Evolutionary conservation across 1,140 invertebrate genomes (phyloP).

Genomic region (Eumeta japonica): DNA sequence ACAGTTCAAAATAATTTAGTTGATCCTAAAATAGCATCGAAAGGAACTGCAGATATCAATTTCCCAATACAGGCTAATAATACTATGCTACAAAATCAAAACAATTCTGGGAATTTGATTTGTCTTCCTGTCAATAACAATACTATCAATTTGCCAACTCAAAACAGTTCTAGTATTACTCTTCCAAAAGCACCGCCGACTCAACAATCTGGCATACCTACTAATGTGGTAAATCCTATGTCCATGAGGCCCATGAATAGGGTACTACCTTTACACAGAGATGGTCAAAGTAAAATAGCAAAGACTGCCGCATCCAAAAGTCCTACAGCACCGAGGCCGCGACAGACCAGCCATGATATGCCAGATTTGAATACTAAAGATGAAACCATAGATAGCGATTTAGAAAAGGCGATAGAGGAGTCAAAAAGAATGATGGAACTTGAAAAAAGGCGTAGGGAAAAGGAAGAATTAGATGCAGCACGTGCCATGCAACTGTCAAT

Average conservation of each 20-base stretch:
- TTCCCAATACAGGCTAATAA: constrained; percentile 41
- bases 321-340: constrained; percentile 24
- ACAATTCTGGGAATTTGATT: constrained; percentile 35
- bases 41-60: constrained; percentile 40
- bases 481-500: constrained; percentile 33
- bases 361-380: constrained; percentile 54
- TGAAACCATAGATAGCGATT: constrained; percentile 50
- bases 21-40: constrained; percentile 50
- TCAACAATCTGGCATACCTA: constrained; percentile 62
- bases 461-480: constrained; percentile 38
- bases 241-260: constrained; percentile 69
- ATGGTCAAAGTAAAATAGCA: constrained; percentile 41
- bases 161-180: constrained; percentile 58
- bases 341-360: constrained; percentile 51
- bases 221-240: constrained; percentile 68
- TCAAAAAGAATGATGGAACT: constrained; percentile 53
- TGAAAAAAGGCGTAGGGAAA: constrained; percentile 45
- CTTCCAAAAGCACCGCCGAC: constrained; percentile 62
- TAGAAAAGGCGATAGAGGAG: constrained; percentile 56
- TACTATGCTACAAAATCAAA: constrained; percentile 41
- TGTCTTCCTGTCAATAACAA: constrained; percentile 44
- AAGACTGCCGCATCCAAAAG: constrained; percentile 22
- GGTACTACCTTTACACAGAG: constrained; percentile 69
- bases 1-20: constrained; percentile 52
- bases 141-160: constrained; percentile 48